Conservation (phyloP, 2,888 invertebrate species). For the Panzeria rudis region DNA sequence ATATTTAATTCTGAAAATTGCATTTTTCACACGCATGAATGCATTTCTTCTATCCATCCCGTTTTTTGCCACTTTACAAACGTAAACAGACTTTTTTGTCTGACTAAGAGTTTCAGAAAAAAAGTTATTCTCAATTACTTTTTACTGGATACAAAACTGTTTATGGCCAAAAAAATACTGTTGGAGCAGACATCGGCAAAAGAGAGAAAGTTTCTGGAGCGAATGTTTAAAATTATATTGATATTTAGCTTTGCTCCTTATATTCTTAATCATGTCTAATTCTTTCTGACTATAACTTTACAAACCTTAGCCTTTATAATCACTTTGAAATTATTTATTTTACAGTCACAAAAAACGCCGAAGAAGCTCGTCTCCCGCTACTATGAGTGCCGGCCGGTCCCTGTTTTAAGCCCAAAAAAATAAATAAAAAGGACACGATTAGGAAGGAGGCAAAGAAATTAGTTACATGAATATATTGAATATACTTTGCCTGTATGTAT, state of each 20-base stretch:
- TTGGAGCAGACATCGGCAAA: not conserved
- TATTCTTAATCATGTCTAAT: too few relatives aligned
- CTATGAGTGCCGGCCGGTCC: not conserved
- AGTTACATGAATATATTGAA: not conserved
- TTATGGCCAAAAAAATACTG: conserved; percentile 9
- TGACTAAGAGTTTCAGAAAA: not conserved
- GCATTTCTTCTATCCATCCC: conserved; percentile 25
- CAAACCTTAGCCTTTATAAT: too few relatives aligned
- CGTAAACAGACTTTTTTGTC: conserved; percentile 4
- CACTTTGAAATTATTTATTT: too few relatives aligned
- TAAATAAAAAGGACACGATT: not conserved
- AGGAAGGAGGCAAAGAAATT: not conserved
- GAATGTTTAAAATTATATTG: too few relatives aligned
- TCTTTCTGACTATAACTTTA: too few relatives aligned
- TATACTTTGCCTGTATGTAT: not conserved
- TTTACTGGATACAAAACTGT: conserved; percentile 32
- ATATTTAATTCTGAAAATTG: conserved; percentile 49
- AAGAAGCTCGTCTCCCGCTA: too few relatives aligned
- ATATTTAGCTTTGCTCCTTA: too few relatives aligned
- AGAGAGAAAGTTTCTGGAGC: not conserved
- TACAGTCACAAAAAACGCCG: too few relatives aligned
- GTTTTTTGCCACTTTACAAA: conserved; percentile 38
- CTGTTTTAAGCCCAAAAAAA: not conserved
- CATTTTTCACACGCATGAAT: conserved; percentile 64
- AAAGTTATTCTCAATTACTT: conserved; percentile 50